Evolutionary conservation across 1,140 invertebrate species (phyloP).

Genomic region (Xylocopa sonorina): DNA sequence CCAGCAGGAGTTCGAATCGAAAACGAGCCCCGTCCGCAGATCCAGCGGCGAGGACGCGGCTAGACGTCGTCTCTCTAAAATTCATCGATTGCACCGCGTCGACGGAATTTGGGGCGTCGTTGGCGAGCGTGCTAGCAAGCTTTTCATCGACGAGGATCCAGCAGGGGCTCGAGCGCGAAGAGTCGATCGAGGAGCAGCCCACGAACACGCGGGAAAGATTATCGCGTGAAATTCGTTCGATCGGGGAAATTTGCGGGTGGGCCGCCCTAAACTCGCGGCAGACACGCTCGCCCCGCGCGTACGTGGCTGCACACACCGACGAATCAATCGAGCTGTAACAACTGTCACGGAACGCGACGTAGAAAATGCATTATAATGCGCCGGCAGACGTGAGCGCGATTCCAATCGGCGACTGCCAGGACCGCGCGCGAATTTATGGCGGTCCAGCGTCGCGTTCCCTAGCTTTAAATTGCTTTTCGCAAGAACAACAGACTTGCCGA

Average conservation of each 20-base stretch:
- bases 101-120: conserved; percentile 29
- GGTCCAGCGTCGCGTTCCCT: conserved; percentile 52
- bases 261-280: neutral
- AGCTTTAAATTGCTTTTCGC: conserved; percentile 61
- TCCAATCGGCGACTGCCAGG: conserved; percentile 62
- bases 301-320: conserved; percentile 35
- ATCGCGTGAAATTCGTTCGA: conserved; percentile 61
- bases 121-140: conserved; percentile 41
- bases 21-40: neutral
- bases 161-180: conserved; percentile 31
- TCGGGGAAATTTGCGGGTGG: conserved; percentile 1
- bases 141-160: conserved; percentile 39
- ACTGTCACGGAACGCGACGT: conserved; percentile 63
- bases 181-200: conserved; percentile 20
- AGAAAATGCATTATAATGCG: conserved; percentile 74
- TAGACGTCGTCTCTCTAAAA: conserved; percentile 10
- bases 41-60: neutral
- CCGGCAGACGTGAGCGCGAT: conserved; percentile 67
- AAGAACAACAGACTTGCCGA: conserved; percentile 48
- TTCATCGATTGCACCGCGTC: conserved; percentile 14
- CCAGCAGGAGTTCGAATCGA: neutral
- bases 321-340: conserved; percentile 71
- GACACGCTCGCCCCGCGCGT: neutral
- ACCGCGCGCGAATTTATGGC: conserved; percentile 64
- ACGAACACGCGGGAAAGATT: conserved; percentile 51